Evolutionary conservation across 2,113 vertebrate species (phyloP).

Genomic region (Plestiodon gilberti): DNA sequence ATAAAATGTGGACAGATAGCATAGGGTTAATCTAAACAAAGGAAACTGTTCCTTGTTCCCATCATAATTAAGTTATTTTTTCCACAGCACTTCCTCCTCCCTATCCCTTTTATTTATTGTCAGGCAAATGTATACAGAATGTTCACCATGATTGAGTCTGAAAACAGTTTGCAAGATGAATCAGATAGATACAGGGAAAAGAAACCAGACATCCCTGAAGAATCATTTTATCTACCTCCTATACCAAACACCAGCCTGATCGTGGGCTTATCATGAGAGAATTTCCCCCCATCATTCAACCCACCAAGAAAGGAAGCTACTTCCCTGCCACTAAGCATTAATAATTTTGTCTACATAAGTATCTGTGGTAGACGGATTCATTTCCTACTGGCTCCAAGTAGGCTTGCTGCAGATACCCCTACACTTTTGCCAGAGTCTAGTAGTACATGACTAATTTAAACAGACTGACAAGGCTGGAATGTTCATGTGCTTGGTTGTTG

Average conservation of each 20-base stretch:
- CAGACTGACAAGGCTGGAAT: slow-evolving; percentile 54
- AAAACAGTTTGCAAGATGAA: slow-evolving; percentile 58
- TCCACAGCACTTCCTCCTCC: background rate
- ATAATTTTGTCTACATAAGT: slow-evolving; percentile 69
- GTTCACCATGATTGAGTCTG: slow-evolving; percentile 58
- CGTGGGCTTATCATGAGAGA: slow-evolving; percentile 67
- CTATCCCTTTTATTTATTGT: slow-evolving; percentile 50
- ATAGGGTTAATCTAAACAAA: slow-evolving; percentile 34
- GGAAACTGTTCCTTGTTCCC: slow-evolving; percentile 50
- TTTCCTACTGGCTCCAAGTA: slow-evolving; percentile 68
- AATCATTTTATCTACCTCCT: slow-evolving; percentile 63
- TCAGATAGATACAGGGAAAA: slow-evolving; percentile 56
- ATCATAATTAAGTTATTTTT: slow-evolving; percentile 43
- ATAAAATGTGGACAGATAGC: slow-evolving; percentile 10
- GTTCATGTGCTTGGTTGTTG: slow-evolving; percentile 41
- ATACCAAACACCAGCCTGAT: slow-evolving; percentile 48
- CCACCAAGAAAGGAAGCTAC: slow-evolving; percentile 42
- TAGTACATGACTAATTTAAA: slow-evolving; percentile 62
- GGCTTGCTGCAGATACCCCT: slow-evolving; percentile 46
- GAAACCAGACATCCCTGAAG: slow-evolving; percentile 60
- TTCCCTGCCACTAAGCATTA: slow-evolving; percentile 63
- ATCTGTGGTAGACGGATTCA: slow-evolving; percentile 68
- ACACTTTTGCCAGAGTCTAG: slow-evolving; percentile 34
- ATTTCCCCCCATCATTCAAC: slow-evolving; percentile 65
- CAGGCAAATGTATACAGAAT: slow-evolving; percentile 60